Base-by-base conservation (phyloP, 2,113 vertebrate species). In the Nerophis ophidion region DNA sequence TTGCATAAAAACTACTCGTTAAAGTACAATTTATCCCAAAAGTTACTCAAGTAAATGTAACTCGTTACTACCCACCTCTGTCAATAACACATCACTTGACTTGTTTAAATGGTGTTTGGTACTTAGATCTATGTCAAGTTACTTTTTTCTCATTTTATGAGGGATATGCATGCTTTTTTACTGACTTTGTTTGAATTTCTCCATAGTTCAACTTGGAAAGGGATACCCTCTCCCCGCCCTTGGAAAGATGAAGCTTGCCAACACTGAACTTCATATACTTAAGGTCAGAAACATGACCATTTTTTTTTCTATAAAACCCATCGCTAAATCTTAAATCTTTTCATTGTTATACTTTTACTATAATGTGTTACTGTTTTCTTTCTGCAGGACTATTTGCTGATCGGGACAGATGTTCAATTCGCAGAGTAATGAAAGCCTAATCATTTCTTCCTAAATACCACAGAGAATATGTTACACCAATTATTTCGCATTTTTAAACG, bases 401-500 rank as follows among this genome's bases (percentile, higher is more conserved):
- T 91, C 42, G 89, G 82, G 48, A 91, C 89, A 46, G 86, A 91
- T 38, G 82, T 89, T 53, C 60, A 83, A 58, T 88, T 90, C 62
- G 53, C 34, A 1, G 12, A 7, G 19, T 84, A 65, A 84, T 16
- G 15, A 13, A 40, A 40, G 6, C 36, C 35, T n/a, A 40, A 56
- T 4, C 1, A 36, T 36, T 52, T 35, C 7, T 12, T 16, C 8
- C 48, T 48, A 1, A 7, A n/a, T 48, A 16, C 48, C 8, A 19
- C 14, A 17, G 60, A 58, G 38, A 12, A 8, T 53, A 36, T 34
- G 9, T 26, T 13, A 52, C 61, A 54, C 7, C 36, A 2, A 40
- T 13, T 53, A 2, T n/a, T 8, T 26, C 3, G 26, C 26, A 26
- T 26, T 3, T 26, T 26, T 26, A 26, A n/a, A n/a, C n/a, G n/a